phyloP scores from a whole-genome alignment of 2,888 invertebrate genomes.

The Galerucella nymphaeae region DNA sequence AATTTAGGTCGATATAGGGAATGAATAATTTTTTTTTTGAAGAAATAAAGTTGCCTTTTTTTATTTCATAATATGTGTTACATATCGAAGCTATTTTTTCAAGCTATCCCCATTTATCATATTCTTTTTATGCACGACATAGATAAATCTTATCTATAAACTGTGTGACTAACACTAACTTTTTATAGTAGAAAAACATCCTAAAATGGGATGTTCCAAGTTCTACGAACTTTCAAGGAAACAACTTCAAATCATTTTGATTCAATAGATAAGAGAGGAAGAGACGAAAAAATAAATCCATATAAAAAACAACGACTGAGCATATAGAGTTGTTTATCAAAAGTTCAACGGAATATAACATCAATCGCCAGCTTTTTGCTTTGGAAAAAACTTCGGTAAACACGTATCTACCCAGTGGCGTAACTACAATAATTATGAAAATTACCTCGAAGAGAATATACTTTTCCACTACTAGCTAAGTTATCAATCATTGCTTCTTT shows the following conservation, averaged over 20 bases:
- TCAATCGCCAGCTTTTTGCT: neutral
- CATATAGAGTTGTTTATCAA: neutral
- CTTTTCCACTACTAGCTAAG: too few species aligned
- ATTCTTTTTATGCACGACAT: neutral
- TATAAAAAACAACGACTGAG: neutral
- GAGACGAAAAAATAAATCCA: neutral
- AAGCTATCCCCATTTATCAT: neutral
- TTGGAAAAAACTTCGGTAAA: neutral
- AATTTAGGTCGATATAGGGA: too few species aligned
- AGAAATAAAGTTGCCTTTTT: neutral
- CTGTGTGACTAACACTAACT: neutral
- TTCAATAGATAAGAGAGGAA: neutral
- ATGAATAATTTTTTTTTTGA: too few species aligned
- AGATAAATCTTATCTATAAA: neutral
- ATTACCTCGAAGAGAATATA: too few species aligned
- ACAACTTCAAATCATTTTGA: conserved; percentile 1
- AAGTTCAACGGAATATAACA: neutral
- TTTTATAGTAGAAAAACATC: neutral
- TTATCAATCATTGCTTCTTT: too few species aligned
- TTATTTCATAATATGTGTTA: neutral
- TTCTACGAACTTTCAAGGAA: conserved; percentile 12
- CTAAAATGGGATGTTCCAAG: neutral
- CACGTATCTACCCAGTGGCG: neutral
- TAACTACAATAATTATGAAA: neutral
- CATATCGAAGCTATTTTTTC: neutral